Percentiles rank a stretch among this genome's conserved stretches.
Evolutionary conservation across 2,888 invertebrate genomes (phyloP).

Genomic region (Neuroscelio doddi): DNA sequence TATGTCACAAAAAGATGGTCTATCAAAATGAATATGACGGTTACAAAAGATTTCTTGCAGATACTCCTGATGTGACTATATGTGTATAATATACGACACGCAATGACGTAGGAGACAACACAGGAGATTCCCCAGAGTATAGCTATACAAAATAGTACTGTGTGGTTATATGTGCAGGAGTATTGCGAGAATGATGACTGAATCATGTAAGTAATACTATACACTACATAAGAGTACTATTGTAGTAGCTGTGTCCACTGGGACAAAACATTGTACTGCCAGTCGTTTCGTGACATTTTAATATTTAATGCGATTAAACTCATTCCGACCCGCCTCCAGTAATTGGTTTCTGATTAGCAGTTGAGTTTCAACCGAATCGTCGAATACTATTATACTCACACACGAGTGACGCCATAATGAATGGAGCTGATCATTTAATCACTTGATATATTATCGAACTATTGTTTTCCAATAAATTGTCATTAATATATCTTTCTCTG

Average conservation of each 20-base stretch:
- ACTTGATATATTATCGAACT: no score
- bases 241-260: conserved; percentile 37
- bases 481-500: no score
- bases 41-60: conserved; percentile 5
- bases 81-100: no score
- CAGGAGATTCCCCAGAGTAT: conserved; percentile 29
- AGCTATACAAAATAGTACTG: no score
- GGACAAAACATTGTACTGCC: conserved; percentile 45
- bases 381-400: conserved; percentile 39
- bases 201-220: conserved; percentile 37
- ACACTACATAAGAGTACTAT: conserved; percentile 26
- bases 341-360: conserved; percentile 71
- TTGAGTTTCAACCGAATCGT: no score
- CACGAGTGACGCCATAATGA: conserved; percentile 40
- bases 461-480: no score
- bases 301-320: conserved; percentile 71
- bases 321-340: conserved; percentile 63
- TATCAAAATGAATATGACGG: no score
- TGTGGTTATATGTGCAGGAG: conserved; percentile 22
- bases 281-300: conserved; percentile 60
- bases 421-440: conserved; percentile 47
- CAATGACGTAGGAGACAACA: conserved; percentile 25
- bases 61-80: no score
- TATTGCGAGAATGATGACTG: conserved; percentile 37
- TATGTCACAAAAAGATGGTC: no score